Conservation (phyloP, 2,888 invertebrate species). For the Hydrotaea cyrtoneurina region DNA sequence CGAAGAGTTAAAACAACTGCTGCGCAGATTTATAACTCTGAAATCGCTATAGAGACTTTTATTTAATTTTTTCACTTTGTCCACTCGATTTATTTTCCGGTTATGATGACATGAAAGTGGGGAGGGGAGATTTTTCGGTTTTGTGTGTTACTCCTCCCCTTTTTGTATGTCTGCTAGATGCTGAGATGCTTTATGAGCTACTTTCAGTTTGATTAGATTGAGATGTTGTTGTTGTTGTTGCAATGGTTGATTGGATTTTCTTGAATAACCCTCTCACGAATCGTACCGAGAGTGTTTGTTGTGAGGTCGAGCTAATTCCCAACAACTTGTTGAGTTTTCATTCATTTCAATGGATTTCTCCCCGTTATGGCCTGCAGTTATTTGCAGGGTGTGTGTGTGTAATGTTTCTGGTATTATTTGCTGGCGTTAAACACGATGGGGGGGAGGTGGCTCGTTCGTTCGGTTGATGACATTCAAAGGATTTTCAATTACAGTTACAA, state of each 20-base stretch:
- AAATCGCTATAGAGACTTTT: neutral
- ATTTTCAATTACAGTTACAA: slow-evolving; percentile 54
- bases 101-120: neutral
- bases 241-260: slow-evolving; percentile 23
- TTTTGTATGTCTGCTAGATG: neutral
- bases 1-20: neutral
- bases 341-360: neutral
- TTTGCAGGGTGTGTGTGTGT: neutral
- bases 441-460: neutral
- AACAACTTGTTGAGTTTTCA: slow-evolving; percentile 32
- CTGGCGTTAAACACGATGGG: neutral
- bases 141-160: slow-evolving; percentile 20
- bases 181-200: neutral
- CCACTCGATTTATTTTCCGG: neutral
- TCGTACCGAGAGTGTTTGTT: neutral
- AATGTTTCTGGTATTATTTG: slow-evolving; percentile 11
- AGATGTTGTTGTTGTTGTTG: neutral
- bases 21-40: slow-evolving; percentile 9
- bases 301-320: neutral
- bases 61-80: neutral
- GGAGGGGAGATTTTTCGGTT: neutral
- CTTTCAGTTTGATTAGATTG: slow-evolving; percentile 6
- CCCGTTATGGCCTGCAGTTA: neutral
- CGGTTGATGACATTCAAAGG: slow-evolving; percentile 32
- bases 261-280: too few relatives aligned